Conservation (phyloP, 2,113 vertebrate genomes). For the Vireo altiloquus region DNA sequence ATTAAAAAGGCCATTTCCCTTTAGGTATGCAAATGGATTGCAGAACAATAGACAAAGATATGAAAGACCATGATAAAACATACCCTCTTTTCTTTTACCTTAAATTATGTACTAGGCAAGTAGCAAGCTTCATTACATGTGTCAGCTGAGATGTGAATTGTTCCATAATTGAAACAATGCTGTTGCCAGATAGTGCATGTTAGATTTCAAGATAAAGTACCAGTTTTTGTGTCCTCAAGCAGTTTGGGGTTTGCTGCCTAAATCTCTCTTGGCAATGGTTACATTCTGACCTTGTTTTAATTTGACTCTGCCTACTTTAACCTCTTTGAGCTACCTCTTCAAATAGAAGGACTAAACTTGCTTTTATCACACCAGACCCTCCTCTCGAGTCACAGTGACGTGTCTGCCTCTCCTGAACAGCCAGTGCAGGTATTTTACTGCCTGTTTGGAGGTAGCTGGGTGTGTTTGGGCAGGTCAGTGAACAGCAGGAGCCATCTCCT, state of each 20-base stretch:
- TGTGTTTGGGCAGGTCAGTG: not conserved
- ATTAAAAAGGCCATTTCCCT: conserved; percentile 84
- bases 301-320: conserved; percentile 48
- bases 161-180: conserved; percentile 64
- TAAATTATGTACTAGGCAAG: conserved; percentile 56
- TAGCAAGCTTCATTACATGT: conserved; percentile 53
- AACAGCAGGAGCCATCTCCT: not conserved
- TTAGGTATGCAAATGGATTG: conserved; percentile 91
- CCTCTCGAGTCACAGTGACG: not conserved
- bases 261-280: not conserved
- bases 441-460: not conserved
- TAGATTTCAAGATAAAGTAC: conserved; percentile 28
- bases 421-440: not conserved
- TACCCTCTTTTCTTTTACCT: conserved; percentile 67
- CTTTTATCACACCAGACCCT: not conserved
- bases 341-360: not conserved
- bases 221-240: not conserved
- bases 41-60: conserved; percentile 79
- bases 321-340: not conserved
- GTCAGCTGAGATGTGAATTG: conserved; percentile 63
- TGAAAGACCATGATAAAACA: conserved; percentile 68
- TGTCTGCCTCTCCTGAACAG: not conserved
- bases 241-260: not conserved
- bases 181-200: conserved; percentile 17
- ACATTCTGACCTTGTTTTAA: conserved; percentile 30